Evolutionary conservation across 2,888 invertebrate genomes (phyloP).

Genomic region (Anorthoa munda): DNA sequence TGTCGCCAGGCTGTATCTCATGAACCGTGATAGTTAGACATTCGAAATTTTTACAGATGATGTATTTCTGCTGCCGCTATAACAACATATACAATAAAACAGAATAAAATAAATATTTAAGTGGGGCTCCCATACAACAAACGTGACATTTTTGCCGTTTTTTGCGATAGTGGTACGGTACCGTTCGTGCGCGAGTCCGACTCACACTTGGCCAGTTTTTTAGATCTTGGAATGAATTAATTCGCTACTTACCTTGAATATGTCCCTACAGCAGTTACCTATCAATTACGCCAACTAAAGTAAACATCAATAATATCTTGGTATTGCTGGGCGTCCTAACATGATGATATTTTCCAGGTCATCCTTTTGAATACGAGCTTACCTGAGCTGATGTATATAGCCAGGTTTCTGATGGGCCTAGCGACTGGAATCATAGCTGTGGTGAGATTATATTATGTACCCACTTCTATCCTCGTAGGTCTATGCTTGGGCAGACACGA

Average conservation of each 20-base stretch:
- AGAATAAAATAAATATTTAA: too few species aligned
- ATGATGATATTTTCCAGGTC: slow-evolving; percentile 74
- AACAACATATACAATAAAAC: too few species aligned
- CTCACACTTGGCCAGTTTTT: too few species aligned
- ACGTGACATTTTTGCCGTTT: too few species aligned
- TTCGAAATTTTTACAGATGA: too few species aligned
- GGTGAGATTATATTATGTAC: slow-evolving; percentile 73
- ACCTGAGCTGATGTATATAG: slow-evolving; percentile 88
- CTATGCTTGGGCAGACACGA: background rate
- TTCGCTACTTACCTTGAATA: background rate
- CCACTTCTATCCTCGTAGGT: background rate
- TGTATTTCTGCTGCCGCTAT: too few species aligned
- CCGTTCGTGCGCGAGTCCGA: too few species aligned
- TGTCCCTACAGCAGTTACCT: background rate
- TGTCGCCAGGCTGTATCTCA: too few species aligned
- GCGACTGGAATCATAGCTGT: slow-evolving; percentile 90
- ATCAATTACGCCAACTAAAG: background rate
- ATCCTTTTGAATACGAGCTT: slow-evolving; percentile 86
- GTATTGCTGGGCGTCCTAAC: background rate
- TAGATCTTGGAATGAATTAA: background rate
- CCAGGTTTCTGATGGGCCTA: slow-evolving; percentile 88
- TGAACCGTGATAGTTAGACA: too few species aligned
- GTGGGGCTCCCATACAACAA: too few species aligned
- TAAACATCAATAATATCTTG: background rate
- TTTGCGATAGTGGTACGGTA: too few species aligned